These are phyloP conservation scores for Nebria ingens DNA, from an alignment of 1,140 invertebrate species.

Conservation along the genomic window DNA sequence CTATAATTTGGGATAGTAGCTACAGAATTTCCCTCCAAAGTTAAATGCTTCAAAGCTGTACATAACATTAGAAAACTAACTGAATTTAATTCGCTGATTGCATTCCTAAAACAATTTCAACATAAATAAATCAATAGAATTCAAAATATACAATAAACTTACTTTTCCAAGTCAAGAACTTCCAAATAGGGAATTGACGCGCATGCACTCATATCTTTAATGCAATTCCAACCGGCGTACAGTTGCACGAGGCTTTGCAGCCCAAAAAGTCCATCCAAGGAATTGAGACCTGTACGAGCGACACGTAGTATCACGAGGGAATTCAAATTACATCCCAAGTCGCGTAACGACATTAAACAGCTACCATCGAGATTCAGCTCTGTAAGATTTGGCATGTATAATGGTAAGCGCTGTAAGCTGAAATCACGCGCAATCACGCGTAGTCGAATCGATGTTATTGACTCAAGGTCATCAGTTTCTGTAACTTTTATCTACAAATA, in stretches of 20 bases:
- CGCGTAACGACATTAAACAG: not conserved
- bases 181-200: not conserved
- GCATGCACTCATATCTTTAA: not conserved
- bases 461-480: not conserved
- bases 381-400: not conserved
- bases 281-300: not conserved
- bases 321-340: not conserved
- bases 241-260: not conserved
- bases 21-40: not conserved
- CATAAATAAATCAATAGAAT: not conserved
- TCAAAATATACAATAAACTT: not conserved
- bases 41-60: not conserved
- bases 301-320: not conserved
- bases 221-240: not conserved
- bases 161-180: not conserved
- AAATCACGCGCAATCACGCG: not conserved
- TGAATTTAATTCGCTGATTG: not conserved
- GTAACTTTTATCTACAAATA: not conserved
- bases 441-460: not conserved
- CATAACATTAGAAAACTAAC: not conserved
- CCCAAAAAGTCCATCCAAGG: not conserved
- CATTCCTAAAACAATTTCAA: not conserved
- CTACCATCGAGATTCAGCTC: not conserved
- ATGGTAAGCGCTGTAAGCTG: not conserved
- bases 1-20: not conserved